phyloP scores from a whole-genome alignment of 2,113 vertebrate genomes.

The Gasterosteus nipponicus region DNA sequence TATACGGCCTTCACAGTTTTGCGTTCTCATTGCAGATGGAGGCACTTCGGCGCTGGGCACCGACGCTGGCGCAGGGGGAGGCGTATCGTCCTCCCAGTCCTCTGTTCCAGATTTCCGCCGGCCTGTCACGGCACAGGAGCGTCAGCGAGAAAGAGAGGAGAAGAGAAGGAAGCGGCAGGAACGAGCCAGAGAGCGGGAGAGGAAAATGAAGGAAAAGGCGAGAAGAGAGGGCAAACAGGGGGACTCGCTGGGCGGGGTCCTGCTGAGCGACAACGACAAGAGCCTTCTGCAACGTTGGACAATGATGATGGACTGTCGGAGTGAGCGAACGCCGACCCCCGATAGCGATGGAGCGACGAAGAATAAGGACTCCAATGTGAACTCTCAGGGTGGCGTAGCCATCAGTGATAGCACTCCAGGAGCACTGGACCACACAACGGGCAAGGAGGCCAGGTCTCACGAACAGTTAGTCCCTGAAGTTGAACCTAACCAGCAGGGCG shows the following conservation, averaged over 20 bases:
- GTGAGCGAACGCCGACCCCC: slow-evolving; percentile 66
- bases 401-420: slow-evolving; percentile 41
- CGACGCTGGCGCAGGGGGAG: slow-evolving; percentile 59
- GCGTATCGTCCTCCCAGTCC: slow-evolving; percentile 52
- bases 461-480: slow-evolving; percentile 67
- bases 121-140: slow-evolving; percentile 91
- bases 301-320: slow-evolving; percentile 85
- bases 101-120: slow-evolving; percentile 80
- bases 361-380: slow-evolving; percentile 57
- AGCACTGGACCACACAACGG: slow-evolving; percentile 50
- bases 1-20: background rate
- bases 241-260: slow-evolving; percentile 82
- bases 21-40: slow-evolving; percentile 75
- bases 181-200: slow-evolving; percentile 86
- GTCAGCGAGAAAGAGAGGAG: slow-evolving; percentile 91
- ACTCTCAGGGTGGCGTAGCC: slow-evolving; percentile 20
- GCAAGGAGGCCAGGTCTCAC: slow-evolving; percentile 57
- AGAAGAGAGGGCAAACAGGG: slow-evolving; percentile 80
- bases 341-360: slow-evolving; percentile 49
- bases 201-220: slow-evolving; percentile 85
- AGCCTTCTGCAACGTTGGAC: slow-evolving; percentile 91
- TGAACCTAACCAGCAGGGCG: slow-evolving; percentile 58
- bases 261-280: slow-evolving; percentile 91
- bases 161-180: slow-evolving; percentile 89
- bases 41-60: slow-evolving; percentile 52